A percentile compares a stretch with the other conserved stretches of the same genome.
Conservation (phyloP, 2,797 vertebrate genomes). For the Caiman crocodilus region DNA sequence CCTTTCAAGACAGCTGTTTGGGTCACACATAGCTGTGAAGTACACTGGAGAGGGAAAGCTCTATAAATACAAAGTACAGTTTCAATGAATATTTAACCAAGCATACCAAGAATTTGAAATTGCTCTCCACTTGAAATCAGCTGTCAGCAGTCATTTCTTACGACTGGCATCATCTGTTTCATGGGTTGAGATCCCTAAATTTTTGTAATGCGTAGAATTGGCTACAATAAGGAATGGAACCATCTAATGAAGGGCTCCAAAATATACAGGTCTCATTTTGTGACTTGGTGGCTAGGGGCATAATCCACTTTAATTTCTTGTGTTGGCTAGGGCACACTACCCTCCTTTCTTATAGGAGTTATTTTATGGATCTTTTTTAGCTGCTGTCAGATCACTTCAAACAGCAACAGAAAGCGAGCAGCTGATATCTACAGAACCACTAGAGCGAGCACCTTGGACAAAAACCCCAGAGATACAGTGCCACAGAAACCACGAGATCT, state of each 20-base stretch:
- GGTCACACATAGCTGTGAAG: neutral
- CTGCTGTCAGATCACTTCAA: neutral
- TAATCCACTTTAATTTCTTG: rapidly evolving
- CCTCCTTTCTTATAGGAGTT: neutral
- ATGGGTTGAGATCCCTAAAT: too few species aligned
- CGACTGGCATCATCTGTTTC: neutral
- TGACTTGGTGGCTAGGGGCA: neutral
- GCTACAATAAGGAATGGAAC: neutral
- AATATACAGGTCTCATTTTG: neutral
- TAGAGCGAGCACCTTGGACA: neutral
- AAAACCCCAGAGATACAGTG: neutral
- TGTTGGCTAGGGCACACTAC: neutral
- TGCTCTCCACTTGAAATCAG: neutral
- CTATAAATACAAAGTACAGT: rapidly evolving
- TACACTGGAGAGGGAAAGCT: neutral
- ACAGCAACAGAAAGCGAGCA: neutral
- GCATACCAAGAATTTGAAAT: rapidly evolving
- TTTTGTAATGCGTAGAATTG: neutral
- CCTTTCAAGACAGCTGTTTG: neutral
- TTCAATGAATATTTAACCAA: too few species aligned
- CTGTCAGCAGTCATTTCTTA: rapidly evolving
- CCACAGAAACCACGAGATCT: neutral
- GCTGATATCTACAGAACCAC: rapidly evolving
- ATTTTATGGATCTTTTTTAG: neutral
- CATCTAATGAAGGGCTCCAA: neutral